Evolutionary conservation across 2,797 vertebrate genomes (phyloP).

Genomic region (Epinephelus awoara): DNA sequence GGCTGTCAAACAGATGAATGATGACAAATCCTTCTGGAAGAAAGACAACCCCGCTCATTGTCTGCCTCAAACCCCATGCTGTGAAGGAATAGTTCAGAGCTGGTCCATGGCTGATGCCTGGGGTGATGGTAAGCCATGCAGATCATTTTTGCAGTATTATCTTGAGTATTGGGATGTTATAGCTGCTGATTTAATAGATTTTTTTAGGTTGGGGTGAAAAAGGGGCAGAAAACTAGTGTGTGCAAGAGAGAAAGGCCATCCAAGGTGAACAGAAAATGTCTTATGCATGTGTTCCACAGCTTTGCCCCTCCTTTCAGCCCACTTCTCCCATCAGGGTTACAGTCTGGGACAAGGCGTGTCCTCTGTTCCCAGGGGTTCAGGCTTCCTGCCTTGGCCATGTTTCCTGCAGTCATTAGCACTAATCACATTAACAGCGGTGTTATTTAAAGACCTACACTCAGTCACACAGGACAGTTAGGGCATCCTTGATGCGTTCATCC

Average conservation of each 20-base stretch:
- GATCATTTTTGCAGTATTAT: slow-evolving; percentile 24
- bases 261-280: slow-evolving; percentile 25
- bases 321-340: slow-evolving; percentile 22
- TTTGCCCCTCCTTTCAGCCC: slow-evolving; percentile 19
- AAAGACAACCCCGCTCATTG: slow-evolving; percentile 14
- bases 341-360: slow-evolving; percentile 11
- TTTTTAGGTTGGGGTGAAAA: slow-evolving; percentile 13
- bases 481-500: background rate
- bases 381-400: slow-evolving; percentile 11
- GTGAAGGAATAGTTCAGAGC: slow-evolving; percentile 12
- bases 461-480: slow-evolving; percentile 12
- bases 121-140: slow-evolving; percentile 9
- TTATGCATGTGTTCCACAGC: slow-evolving; percentile 49
- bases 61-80: slow-evolving; percentile 8
- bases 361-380: slow-evolving; percentile 17
- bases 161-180: slow-evolving; percentile 9
- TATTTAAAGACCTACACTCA: slow-evolving; percentile 34
- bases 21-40: slow-evolving; percentile 36
- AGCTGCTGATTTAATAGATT: slow-evolving; percentile 33
- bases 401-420: slow-evolving; percentile 35
- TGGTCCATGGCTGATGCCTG: background rate
- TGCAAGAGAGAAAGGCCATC: slow-evolving; percentile 14
- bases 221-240: background rate
- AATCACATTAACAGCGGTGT: slow-evolving; percentile 41
- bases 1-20: slow-evolving; percentile 32